Percentiles rank a stretch among this genome's conserved stretches.
These are phyloP conservation scores for Denticeps clupeoides DNA, from an alignment of 2,797 vertebrate genomes.

Conservation along the genomic window DNA sequence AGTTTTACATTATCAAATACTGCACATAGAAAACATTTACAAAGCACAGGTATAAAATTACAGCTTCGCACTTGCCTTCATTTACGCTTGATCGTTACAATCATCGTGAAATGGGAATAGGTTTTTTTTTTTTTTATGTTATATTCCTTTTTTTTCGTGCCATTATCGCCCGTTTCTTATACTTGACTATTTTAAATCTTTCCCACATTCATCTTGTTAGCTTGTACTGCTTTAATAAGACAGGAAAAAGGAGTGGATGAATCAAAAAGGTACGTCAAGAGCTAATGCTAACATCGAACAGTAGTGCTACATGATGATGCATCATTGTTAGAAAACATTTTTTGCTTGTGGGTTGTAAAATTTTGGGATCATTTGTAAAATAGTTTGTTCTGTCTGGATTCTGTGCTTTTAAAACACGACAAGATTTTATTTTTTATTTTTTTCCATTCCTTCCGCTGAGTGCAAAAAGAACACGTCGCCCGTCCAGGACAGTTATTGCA, in stretches of 20 bases:
- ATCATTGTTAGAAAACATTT: conserved; percentile 1
- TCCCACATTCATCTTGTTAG: conserved; percentile 4
- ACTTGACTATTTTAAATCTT: neutral
- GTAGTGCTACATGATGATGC: conserved; percentile 32
- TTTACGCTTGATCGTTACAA: neutral
- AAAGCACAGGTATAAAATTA: conserved; percentile 89
- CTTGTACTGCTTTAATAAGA: conserved; percentile 41
- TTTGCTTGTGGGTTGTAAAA: conserved; percentile 8
- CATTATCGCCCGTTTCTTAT: neutral
- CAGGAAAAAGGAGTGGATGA: conserved; percentile 5
- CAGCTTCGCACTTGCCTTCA: conserved; percentile 44
- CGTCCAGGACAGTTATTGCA: conserved; percentile 40
- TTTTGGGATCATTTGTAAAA: conserved; percentile 7
- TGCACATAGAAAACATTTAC: conserved; percentile 92
- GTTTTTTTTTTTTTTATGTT: neutral
- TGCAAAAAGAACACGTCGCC: conserved; percentile 2
- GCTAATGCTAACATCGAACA: neutral
- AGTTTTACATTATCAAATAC: conserved; percentile 92
- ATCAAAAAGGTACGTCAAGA: neutral
- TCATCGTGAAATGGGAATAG: neutral
- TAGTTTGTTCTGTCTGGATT: conserved; percentile 27
- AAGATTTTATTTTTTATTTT: neutral
- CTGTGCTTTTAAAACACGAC: conserved; percentile 20
- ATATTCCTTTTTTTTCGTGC: neutral
- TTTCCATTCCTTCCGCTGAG: conserved; percentile 1